Percentiles rank a stretch among this genome's conserved stretches.
Conservation (phyloP, 2,888 invertebrate species). For the Amphipyra tragopoginis region DNA sequence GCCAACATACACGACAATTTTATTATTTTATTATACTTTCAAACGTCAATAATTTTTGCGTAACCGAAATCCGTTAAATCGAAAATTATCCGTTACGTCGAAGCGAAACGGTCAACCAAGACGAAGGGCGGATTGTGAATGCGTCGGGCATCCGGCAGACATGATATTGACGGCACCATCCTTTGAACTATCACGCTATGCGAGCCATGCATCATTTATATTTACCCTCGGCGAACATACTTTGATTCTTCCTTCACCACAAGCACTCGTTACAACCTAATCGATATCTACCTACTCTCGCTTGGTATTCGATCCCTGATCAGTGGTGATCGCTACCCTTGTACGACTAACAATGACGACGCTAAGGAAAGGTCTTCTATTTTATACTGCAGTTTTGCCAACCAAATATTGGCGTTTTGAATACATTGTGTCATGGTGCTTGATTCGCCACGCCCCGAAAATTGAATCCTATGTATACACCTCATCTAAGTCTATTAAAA, state of each 20-base stretch:
- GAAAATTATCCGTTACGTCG: constrained; percentile 28
- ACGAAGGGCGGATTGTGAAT: constrained; percentile 71
- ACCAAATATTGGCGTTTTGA: constrained; percentile 87
- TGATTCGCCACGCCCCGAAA: constrained; percentile 90
- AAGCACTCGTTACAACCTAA: constrained; percentile 80
- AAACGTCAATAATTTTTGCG: constrained; percentile 7
- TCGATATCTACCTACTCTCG: constrained; percentile 77
- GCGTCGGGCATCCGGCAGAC: constrained; percentile 72
- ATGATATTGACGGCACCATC: constrained; percentile 77
- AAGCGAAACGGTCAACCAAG: constrained; percentile 57
- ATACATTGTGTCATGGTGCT: constrained; percentile 89
- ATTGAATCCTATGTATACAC: constrained; percentile 88
- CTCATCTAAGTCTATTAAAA: constrained; percentile 74
- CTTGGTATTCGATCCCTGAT: constrained; percentile 61
- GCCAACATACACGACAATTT: constrained; percentile 12
- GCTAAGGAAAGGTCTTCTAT: constrained; percentile 80
- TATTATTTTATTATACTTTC: constrained; percentile 2
- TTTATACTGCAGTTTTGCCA: constrained; percentile 85
- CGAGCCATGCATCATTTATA: constrained; percentile 90
- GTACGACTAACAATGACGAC: constrained; percentile 76
- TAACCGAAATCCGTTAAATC: constrained; percentile 12
- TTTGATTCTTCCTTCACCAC: constrained; percentile 86
- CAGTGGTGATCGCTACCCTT: constrained; percentile 75
- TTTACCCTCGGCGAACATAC: constrained; percentile 90
- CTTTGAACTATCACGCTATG: constrained; percentile 91